These are phyloP conservation scores for Galaxea fascicularis DNA, from an alignment of 92 coral and sea anemone genomes.

Conservation along the genomic window DNA sequence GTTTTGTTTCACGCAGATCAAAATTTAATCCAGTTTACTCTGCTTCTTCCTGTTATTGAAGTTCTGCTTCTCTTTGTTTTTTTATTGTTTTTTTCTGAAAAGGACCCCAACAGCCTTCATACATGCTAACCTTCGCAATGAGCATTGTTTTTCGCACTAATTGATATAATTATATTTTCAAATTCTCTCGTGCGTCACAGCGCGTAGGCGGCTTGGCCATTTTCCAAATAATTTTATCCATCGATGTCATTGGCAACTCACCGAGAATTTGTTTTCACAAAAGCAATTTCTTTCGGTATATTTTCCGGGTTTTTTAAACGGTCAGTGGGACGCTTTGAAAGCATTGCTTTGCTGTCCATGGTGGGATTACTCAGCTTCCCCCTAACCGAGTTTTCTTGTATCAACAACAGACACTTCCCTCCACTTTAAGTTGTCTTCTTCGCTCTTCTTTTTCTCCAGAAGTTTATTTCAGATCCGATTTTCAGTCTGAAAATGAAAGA, in stretches of 20 bases:
- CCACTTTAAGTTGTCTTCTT: too few species aligned
- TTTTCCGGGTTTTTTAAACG: slow-evolving; percentile 9
- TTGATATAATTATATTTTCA: background rate
- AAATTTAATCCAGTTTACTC: background rate
- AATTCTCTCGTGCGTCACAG: slow-evolving; percentile 11
- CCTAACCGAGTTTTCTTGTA: too few species aligned
- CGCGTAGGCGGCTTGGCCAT: slow-evolving; percentile 29
- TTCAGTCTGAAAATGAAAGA: too few species aligned
- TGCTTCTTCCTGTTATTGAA: background rate
- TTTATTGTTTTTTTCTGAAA: too few species aligned
- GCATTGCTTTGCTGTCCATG: background rate
- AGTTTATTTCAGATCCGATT: too few species aligned
- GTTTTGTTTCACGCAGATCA: background rate
- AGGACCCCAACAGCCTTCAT: background rate
- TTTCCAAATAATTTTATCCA: background rate
- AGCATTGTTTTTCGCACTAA: background rate
- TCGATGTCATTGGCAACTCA: slow-evolving; percentile 18
- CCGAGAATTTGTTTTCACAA: background rate
- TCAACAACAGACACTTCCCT: too few species aligned
- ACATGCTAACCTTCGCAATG: background rate
- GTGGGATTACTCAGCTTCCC: too few species aligned
- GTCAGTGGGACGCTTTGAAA: background rate
- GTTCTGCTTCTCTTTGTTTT: background rate
- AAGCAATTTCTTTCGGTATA: background rate
- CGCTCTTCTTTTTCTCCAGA: too few species aligned